Base-by-base conservation (phyloP, 2,888 invertebrate genomes). In the Dasysyrphus albostriatus region DNA sequence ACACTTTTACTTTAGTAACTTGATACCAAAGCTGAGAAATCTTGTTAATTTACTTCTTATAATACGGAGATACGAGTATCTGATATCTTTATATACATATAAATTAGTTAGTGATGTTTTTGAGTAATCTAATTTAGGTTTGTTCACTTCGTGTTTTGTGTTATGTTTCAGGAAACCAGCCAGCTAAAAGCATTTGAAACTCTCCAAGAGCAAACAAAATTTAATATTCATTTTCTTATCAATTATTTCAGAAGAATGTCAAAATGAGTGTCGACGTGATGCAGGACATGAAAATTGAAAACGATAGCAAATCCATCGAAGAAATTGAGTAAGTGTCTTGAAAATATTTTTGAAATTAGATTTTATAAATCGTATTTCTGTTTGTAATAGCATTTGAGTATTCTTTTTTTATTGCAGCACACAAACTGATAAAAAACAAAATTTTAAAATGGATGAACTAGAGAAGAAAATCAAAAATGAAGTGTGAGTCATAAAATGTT, bases 211-310 rank as follows among this genome's bases (percentile, higher is more conserved):
- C 37, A 24, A 39, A 24, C 14, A 14, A 39, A 7, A n/a, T 5
- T 32, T 32, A 5, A n/a, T 4, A 5, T 24, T 2, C 24, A 44
- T 44, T 42, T 54, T 24, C 7, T 51, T 32, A 14, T 32, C 29
- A 9, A 10, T 47, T 32, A 9, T 77, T 81, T 16, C 54, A 92
- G 92, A 90, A 91, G 90, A 90, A 92, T 92, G 92, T 90, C 90
- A 93, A 91, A 90, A 93, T 93, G 93, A 93, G 92, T 91, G 92
- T 92, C 89, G 93, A 92, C 90, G 91, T 93, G 80, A 91, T 91
- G 87, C 90, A 91, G 88, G 91, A 90, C 87, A 89, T 90, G 87
- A 90, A 90, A 88, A 91, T 92, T 88, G 92, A 91, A 89, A 92
- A 92, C 91, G 92, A 92, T 89, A 90, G 91, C 76, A 92, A 92